A percentile compares a stretch with the other conserved stretches of the same genome.
Conservation (phyloP, 2,888 invertebrate genomes). For the Ptychoptera contaminata region DNA sequence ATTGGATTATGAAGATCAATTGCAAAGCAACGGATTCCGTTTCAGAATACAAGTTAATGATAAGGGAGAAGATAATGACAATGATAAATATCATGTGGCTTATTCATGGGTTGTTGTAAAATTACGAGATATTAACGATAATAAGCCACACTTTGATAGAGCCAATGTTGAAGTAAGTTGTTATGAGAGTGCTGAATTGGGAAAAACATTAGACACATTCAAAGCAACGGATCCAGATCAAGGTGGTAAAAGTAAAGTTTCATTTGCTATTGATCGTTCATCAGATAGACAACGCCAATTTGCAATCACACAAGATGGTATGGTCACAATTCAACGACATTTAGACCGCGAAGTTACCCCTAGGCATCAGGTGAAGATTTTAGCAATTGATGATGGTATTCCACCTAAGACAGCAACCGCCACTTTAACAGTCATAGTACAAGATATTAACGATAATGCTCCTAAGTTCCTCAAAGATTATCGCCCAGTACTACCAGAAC, state of each 20-base stretch:
- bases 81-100: constrained; percentile 93
- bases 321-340: constrained; percentile 82
- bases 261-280: constrained; percentile 79
- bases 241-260: constrained; percentile 80
- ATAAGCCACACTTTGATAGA: constrained; percentile 86
- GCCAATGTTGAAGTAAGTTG: constrained; percentile 87
- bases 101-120: constrained; percentile 91
- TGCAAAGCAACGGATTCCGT: constrained; percentile 89
- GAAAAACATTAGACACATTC: constrained; percentile 82
- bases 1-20: constrained; percentile 84
- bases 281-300: constrained; percentile 90
- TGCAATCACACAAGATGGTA: constrained; percentile 86
- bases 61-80: constrained; percentile 88
- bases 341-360: constrained; percentile 91
- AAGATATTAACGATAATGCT: constrained; percentile 90
- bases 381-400: constrained; percentile 88
- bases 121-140: constrained; percentile 91
- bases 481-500: constrained; percentile 83
- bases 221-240: constrained; percentile 93
- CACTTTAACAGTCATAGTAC: constrained; percentile 83
- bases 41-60: constrained; percentile 91
- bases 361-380: constrained; percentile 87
- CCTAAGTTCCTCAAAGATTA: constrained; percentile 87
- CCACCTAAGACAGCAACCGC: constrained; percentile 90
- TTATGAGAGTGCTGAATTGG: constrained; percentile 82